Base-by-base conservation (phyloP, 2,888 invertebrate species). In the Euplexia lucipara region DNA sequence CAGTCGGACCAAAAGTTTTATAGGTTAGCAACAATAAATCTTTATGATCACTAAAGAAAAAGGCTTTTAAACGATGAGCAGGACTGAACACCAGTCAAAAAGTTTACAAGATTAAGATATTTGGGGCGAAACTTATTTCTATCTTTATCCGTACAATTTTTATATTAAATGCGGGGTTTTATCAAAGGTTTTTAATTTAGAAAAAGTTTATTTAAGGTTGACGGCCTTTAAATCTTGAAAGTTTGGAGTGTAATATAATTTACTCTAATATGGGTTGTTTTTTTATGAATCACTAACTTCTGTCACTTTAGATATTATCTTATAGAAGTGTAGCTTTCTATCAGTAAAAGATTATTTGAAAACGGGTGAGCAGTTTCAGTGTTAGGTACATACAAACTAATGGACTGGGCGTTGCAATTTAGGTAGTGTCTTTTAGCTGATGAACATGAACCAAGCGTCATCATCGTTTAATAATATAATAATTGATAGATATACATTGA, bases 31-130 rank as follows among this genome's bases (percentile, higher is more conserved):
- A 81, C 41, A 58, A 81, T 81, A 73, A 76, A 78, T 78, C 70
- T 81, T 73, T 80, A 78, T 67, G 76, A 70, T 70, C 73, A 63
- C 68, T 72, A 56, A 80, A 44, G 68, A 67, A 66, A 56, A 59
- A 51, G 35, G 53, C 59, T 51, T 63, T 63, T 34, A 63, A 16
- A 45, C 47, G 62, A 71, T 65, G 71, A 68, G 57, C 42, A 60
- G 54, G 56, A 63, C 62, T 48, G 22, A 42, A 35, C 45, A 70
- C 72, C 64, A 45, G 18, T 72, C 64, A 70, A 53, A 64, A 75
- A 69, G 57, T 67, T 70, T 59, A 68, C 52, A 72, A 75, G 70
- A 62, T 71, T 65, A 67, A 48, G 71, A 56, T 67, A 64, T 76
- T 73, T 70, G 51, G 34, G 49, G 7, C 8, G 3, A 16, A 74